Conservation (phyloP, 2,797 vertebrate species). For the Hirundo rustica region DNA sequence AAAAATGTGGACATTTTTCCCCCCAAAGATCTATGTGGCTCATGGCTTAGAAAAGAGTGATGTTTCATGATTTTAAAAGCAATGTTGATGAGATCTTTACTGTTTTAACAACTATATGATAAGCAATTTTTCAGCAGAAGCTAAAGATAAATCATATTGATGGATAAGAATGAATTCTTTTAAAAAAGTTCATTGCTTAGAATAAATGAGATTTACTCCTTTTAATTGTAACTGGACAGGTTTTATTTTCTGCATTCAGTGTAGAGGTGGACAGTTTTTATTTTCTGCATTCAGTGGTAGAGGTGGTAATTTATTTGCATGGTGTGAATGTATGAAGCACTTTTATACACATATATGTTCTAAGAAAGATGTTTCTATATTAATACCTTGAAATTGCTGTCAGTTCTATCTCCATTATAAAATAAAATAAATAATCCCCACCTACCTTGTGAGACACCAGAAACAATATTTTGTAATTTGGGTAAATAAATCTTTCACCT, state of each 20-base stretch:
- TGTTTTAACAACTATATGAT: background rate
- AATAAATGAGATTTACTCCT: background rate
- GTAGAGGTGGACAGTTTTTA: background rate
- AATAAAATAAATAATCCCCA: background rate
- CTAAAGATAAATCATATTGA: background rate
- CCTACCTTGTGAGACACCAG: background rate
- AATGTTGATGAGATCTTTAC: background rate
- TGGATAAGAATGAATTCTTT: background rate
- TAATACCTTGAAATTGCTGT: background rate
- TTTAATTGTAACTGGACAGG: background rate
- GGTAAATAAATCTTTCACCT: background rate
- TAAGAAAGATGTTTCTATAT: background rate
- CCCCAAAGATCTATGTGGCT: background rate
- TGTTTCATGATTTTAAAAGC: background rate
- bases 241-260: background rate
- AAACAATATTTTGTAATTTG: background rate
- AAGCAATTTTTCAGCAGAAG: background rate
- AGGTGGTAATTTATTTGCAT: background rate
- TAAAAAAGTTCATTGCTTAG: background rate
- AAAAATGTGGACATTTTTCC: background rate
- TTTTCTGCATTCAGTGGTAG: background rate
- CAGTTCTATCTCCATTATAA: background rate
- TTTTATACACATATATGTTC: background rate
- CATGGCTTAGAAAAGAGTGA: background rate
- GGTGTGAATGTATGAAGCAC: accelerated